These are phyloP conservation scores for Itoplectis maculator DNA, from an alignment of 2,888 invertebrate species.

Conservation along the genomic window DNA sequence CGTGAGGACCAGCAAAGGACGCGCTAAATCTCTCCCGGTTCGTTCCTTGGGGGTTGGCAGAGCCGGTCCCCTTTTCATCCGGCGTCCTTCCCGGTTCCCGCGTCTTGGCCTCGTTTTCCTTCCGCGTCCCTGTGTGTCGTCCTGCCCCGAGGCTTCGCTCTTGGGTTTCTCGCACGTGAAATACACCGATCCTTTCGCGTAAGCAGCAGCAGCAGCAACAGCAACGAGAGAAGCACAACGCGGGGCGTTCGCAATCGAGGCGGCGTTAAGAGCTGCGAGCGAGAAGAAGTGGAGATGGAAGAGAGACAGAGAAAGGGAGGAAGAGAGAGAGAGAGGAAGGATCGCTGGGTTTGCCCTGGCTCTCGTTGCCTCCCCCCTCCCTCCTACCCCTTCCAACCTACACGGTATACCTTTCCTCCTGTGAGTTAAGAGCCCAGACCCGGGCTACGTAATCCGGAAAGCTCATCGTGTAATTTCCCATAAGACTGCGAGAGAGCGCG, in stretches of 20 bases:
- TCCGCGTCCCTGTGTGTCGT: background rate
- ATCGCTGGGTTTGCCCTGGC: constrained; percentile 19
- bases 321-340: background rate
- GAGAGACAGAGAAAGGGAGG: background rate
- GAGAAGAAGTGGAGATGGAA: constrained; percentile 9
- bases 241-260: constrained; percentile 63
- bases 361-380: constrained; percentile 33
- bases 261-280: constrained; percentile 59
- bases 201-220: constrained; percentile 33
- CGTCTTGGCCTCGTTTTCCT: constrained; percentile 23
- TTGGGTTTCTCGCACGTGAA: constrained; percentile 40
- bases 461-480: constrained; percentile 82
- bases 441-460: constrained; percentile 69
- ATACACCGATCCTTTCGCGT: constrained; percentile 45
- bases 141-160: background rate
- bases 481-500: constrained; percentile 73
- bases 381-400: constrained; percentile 7
- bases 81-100: constrained; percentile 2
- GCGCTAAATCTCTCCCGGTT: constrained; percentile 35
- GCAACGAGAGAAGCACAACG: constrained; percentile 8
- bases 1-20: constrained; percentile 24
- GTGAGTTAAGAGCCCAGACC: constrained; percentile 67
- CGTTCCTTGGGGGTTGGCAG: background rate
- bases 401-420: constrained; percentile 50
- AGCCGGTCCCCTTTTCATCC: constrained; percentile 33